phyloP scores from a whole-genome alignment of 2,888 invertebrate genomes.

The Leucania comma region DNA sequence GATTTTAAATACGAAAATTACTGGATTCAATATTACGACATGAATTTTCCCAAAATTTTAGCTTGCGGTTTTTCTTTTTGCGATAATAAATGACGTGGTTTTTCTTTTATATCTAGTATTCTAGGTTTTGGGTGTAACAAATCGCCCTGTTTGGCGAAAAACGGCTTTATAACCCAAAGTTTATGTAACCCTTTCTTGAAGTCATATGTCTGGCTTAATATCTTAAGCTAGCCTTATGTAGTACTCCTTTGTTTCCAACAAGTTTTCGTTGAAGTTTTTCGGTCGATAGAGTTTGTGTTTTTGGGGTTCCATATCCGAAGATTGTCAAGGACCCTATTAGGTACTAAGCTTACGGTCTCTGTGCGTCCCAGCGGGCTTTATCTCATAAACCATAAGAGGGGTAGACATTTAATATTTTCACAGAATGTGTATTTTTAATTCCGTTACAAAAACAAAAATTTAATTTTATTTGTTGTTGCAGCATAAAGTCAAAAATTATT shows the following conservation, averaged over 20 bases:
- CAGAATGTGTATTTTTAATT: too few species aligned
- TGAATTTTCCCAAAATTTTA: not conserved
- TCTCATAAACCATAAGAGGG: too few species aligned
- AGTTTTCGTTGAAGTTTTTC: conserved; percentile 9
- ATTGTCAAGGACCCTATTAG: too few species aligned
- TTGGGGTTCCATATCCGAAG: not conserved
- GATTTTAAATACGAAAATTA: not conserved
- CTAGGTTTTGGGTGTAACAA: not conserved
- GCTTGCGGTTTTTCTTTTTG: not conserved
- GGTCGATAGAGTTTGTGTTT: not conserved
- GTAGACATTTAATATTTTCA: too few species aligned
- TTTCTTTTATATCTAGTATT: not conserved
- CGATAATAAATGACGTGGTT: not conserved
- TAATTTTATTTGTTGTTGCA: too few species aligned
- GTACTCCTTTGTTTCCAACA: conserved; percentile 1
- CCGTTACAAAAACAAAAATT: too few species aligned
- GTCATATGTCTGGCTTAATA: conserved; percentile 2
- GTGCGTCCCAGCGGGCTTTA: too few species aligned
- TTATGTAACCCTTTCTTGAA: conserved; percentile 18
- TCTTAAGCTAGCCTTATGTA: not conserved
- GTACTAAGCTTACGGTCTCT: too few species aligned
- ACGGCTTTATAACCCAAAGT: conserved; percentile 4
- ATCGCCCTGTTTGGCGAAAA: conserved; percentile 6
- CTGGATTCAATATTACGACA: not conserved
- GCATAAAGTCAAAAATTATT: too few species aligned